These are phyloP conservation scores for Bedellia somnulentella DNA, from an alignment of 2,888 invertebrate genomes.

Conservation along the genomic window DNA sequence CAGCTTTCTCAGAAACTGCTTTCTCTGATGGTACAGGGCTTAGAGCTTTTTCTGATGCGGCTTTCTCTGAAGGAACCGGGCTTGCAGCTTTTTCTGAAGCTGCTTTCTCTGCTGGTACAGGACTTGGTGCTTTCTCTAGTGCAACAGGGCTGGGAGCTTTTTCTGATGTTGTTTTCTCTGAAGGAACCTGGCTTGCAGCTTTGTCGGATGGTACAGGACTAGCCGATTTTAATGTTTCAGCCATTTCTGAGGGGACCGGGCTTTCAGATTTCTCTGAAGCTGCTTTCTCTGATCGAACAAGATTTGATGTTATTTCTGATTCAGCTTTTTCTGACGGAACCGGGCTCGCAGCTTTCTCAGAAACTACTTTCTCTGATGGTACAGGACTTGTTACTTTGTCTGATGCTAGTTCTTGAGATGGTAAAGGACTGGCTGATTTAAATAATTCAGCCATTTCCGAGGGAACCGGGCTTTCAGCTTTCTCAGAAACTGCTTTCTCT, in stretches of 20 bases:
- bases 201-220: not conserved
- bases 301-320: not conserved
- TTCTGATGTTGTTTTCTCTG: too few species aligned
- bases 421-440: constrained; percentile 4
- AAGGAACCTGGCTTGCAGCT: not conserved
- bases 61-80: not conserved
- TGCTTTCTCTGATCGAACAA: not conserved
- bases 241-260: not conserved
- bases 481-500: constrained; percentile 1
- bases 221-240: not conserved
- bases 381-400: constrained; percentile 7
- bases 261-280: not conserved
- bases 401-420: too few species aligned
- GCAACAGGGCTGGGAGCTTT: not conserved
- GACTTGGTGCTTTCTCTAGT: not conserved
- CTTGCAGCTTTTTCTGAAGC: not conserved
- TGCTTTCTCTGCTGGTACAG: not conserved
- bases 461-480: not conserved
- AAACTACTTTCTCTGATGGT: constrained; percentile 1
- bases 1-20: constrained; percentile 2
- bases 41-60: not conserved
- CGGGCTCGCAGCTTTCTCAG: constrained; percentile 4
- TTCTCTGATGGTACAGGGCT: not conserved
- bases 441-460: not conserved
- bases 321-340: constrained; percentile 7